These are phyloP conservation scores for Acronicta leporina DNA, from an alignment of 2,888 invertebrate genomes.

Conservation along the genomic window DNA sequence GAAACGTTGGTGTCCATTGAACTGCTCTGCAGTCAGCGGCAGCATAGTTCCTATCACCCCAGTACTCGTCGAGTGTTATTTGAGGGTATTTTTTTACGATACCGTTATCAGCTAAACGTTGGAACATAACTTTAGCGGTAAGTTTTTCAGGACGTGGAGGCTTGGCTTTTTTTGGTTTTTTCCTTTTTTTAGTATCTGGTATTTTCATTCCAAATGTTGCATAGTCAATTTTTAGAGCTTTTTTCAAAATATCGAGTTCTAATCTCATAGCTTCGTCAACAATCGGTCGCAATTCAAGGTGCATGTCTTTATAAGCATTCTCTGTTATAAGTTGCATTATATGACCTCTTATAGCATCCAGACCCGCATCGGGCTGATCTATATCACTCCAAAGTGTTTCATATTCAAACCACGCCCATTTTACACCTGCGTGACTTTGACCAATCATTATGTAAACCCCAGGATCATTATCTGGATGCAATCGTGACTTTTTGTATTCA, in stretches of 20 bases:
- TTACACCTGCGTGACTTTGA: slow-evolving; percentile 60
- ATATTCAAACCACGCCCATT: slow-evolving; percentile 71
- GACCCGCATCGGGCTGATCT: slow-evolving; percentile 80
- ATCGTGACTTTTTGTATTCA: slow-evolving; percentile 84
- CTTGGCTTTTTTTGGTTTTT: slow-evolving; percentile 79
- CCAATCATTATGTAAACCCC: slow-evolving; percentile 76
- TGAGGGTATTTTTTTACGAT: slow-evolving; percentile 91
- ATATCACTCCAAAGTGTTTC: slow-evolving; percentile 76
- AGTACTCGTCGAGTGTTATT: slow-evolving; percentile 89
- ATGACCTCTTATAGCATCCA: slow-evolving; percentile 90
- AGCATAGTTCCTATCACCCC: slow-evolving; percentile 91
- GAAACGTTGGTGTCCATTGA: slow-evolving; percentile 80
- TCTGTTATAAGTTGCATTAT: slow-evolving; percentile 91
- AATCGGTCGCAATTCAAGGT: slow-evolving; percentile 90
- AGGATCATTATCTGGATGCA: slow-evolving; percentile 82
- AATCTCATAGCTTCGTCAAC: slow-evolving; percentile 92
- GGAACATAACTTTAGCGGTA: slow-evolving; percentile 91
- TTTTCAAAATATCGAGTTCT: slow-evolving; percentile 87
- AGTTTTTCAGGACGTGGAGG: slow-evolving; percentile 90
- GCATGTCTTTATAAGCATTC: slow-evolving; percentile 90
- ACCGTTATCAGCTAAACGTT: slow-evolving; percentile 91
- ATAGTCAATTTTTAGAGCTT: slow-evolving; percentile 84
- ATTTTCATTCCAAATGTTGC: slow-evolving; percentile 54
- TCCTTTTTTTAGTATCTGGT: slow-evolving; percentile 74
- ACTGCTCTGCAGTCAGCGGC: slow-evolving; percentile 85